Conservation (phyloP, 2,888 invertebrate species). For the Acronicta alni region DNA sequence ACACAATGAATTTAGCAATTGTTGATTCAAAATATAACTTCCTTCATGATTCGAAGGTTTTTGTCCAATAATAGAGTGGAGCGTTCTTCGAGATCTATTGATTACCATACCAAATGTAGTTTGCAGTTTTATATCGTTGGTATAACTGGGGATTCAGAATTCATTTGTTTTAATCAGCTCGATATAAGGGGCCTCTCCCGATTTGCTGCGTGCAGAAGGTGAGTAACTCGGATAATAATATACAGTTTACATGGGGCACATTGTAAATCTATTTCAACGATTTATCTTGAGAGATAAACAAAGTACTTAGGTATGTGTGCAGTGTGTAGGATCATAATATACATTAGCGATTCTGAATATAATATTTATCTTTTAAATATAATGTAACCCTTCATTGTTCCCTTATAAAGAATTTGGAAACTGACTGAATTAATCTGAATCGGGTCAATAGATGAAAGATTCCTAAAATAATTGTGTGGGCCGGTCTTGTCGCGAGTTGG, state of each 20-base stretch:
- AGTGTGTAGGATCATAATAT: slow-evolving; percentile 1
- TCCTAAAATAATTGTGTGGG: slow-evolving; percentile 63
- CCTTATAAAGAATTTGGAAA: background rate
- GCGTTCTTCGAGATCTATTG: slow-evolving; percentile 1
- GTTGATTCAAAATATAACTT: slow-evolving; percentile 28
- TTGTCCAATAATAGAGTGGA: slow-evolving; percentile 4
- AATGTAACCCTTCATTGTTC: background rate
- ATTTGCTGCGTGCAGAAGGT: no score
- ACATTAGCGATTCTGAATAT: slow-evolving; percentile 8
- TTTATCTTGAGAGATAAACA: no score
- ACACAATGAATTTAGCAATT: slow-evolving; percentile 61
- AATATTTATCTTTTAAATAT: no score
- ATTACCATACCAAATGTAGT: background rate
- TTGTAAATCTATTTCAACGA: background rate
- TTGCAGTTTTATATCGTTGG: background rate
- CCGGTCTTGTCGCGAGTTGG: slow-evolving; percentile 35
- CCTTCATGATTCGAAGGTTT: slow-evolving; percentile 20
- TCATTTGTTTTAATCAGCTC: background rate
- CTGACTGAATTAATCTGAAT: slow-evolving; percentile 4
- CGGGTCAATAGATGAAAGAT: slow-evolving; percentile 12
- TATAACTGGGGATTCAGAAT: background rate
- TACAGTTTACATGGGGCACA: background rate
- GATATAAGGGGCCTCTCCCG: no score
- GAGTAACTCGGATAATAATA: no score
- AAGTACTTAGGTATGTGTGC: background rate